phyloP scores from a whole-genome alignment of 2,797 vertebrate genomes.

The Pogoniulus pusillus region DNA sequence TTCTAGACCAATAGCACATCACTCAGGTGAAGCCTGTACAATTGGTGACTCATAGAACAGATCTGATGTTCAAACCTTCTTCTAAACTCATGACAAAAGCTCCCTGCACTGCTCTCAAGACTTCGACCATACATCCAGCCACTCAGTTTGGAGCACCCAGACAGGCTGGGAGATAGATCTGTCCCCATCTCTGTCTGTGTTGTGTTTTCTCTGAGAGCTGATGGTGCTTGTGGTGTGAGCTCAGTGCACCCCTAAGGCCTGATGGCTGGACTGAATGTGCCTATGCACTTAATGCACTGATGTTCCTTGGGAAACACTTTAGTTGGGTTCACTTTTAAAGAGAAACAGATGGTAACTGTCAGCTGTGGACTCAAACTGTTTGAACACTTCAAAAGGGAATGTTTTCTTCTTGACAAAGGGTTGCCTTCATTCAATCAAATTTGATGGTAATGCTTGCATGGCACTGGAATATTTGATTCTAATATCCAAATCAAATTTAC shows the following conservation, averaged over 20 bases:
- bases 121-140: neutral
- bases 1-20: neutral
- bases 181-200: neutral
- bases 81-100: neutral
- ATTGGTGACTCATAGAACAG: neutral
- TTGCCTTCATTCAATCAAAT: neutral
- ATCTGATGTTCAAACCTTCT: neutral
- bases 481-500: neutral
- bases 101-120: neutral
- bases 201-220: neutral
- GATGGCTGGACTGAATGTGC: neutral
- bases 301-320: neutral
- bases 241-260: neutral
- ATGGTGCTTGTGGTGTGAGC: neutral
- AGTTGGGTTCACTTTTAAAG: neutral
- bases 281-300: fast-evolving
- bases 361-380: neutral
- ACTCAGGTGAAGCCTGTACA: neutral
- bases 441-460: neutral
- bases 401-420: neutral
- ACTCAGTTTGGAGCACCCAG: neutral
- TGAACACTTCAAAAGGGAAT: neutral
- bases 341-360: neutral
- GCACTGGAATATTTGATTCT: neutral
- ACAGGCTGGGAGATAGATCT: neutral